Conservation (phyloP, 2,797 vertebrate genomes). For the Squalus acanthias region DNA sequence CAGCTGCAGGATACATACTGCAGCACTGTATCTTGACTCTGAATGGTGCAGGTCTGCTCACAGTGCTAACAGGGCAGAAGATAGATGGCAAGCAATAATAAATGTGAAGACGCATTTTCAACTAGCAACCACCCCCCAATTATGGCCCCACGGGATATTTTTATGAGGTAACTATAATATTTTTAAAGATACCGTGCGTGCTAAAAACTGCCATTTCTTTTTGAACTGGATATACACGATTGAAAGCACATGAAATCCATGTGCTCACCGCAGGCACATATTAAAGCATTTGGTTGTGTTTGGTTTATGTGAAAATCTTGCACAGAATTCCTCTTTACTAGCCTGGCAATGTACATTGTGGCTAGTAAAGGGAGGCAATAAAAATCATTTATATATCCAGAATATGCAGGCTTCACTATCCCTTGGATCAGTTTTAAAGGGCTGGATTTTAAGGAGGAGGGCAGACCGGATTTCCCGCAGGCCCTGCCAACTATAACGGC, state of each 20-base stretch:
- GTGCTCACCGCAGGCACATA: background rate
- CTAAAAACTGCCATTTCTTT: background rate
- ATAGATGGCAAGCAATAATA: background rate
- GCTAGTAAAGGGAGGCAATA: background rate
- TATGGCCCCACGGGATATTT: background rate
- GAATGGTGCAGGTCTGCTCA: background rate
- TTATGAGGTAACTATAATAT: background rate
- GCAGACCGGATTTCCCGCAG: too few relatives aligned
- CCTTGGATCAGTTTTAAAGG: background rate
- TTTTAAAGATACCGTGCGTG: background rate
- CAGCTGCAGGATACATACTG: background rate
- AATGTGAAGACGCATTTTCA: background rate
- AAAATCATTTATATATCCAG: background rate
- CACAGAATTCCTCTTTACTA: background rate
- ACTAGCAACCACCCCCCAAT: background rate
- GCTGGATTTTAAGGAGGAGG: too few relatives aligned
- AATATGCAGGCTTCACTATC: background rate
- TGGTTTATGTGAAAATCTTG: background rate
- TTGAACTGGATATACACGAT: background rate
- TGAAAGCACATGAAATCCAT: background rate
- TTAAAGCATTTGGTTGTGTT: background rate
- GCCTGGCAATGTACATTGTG: background rate
- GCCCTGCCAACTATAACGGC: too few relatives aligned
- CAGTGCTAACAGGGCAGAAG: background rate
- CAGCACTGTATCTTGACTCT: background rate